Conservation (phyloP, 2,113 vertebrate genomes). For the Epinephelus moara region DNA sequence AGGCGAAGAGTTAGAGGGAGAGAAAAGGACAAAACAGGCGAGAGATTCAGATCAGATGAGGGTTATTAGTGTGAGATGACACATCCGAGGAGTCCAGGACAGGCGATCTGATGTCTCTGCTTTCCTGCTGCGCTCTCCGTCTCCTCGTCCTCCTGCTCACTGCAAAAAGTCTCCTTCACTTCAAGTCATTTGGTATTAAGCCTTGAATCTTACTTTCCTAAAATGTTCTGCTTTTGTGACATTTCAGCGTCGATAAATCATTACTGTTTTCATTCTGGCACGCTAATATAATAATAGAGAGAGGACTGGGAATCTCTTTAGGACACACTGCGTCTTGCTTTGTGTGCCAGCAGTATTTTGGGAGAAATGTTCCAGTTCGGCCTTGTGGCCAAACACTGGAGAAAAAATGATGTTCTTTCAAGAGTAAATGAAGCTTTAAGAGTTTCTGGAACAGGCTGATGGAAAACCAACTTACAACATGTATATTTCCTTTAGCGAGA, state of each 20-base stretch:
- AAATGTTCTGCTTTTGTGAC: not conserved
- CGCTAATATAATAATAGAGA: not conserved
- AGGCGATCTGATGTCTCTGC: constrained; percentile 50
- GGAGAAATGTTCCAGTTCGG: not conserved
- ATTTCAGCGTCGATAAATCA: not conserved
- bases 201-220: not conserved
- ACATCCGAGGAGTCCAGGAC: constrained; percentile 55
- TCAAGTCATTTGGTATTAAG: not conserved
- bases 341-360: not conserved
- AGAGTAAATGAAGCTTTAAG: not conserved
- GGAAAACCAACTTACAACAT: not conserved
- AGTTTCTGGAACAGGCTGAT: not conserved
- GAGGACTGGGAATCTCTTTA: not conserved
- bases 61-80: constrained; percentile 70
- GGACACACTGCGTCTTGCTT: not conserved
- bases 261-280: too few relatives aligned
- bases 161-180: constrained; percentile 11
- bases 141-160: not conserved
- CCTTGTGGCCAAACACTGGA: not conserved
- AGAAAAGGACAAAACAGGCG: constrained; percentile 20
- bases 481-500: not conserved
- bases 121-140: not conserved
- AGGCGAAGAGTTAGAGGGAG: not conserved
- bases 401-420: not conserved
- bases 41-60: constrained; percentile 61